Conservation (phyloP, 2,113 vertebrate genomes). For the Pavo muticus region DNA sequence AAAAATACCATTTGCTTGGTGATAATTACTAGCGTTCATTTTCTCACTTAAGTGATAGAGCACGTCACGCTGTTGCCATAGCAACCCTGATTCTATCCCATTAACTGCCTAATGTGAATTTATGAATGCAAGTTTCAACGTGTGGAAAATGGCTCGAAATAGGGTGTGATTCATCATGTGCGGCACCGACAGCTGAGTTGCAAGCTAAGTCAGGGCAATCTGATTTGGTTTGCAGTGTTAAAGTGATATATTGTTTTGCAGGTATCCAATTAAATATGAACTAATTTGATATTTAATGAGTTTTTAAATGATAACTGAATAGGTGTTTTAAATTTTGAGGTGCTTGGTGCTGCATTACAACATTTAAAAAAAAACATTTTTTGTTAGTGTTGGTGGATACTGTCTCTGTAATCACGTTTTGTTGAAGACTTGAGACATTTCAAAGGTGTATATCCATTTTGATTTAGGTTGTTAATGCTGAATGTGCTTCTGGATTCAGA, state of each 20-base stretch:
- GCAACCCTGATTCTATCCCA: conserved; percentile 79
- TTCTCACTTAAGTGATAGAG: conserved; percentile 67
- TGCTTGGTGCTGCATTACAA: neutral
- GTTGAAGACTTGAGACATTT: neutral
- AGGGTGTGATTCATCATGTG: conserved; percentile 58
- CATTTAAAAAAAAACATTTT: neutral
- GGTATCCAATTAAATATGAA: neutral
- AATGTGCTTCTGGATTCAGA: neutral
- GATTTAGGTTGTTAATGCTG: neutral
- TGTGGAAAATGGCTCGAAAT: conserved; percentile 60
- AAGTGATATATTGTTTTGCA: neutral
- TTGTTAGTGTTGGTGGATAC: neutral
- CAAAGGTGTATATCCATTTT: neutral
- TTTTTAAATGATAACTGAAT: neutral
- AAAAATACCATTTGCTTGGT: conserved; percentile 72
- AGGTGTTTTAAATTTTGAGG: neutral
- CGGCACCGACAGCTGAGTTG: conserved; percentile 31
- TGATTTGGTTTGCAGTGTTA: neutral
- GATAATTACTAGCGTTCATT: conserved; percentile 79
- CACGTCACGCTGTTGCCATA: conserved; percentile 79
- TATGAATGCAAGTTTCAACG: conserved; percentile 74
- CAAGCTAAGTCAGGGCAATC: conserved; percentile 24
- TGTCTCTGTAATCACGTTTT: neutral
- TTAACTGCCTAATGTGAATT: conserved; percentile 79
- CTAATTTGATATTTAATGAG: neutral